Base-by-base conservation (phyloP, 2,797 vertebrate genomes). In the Betta splendens region DNA sequence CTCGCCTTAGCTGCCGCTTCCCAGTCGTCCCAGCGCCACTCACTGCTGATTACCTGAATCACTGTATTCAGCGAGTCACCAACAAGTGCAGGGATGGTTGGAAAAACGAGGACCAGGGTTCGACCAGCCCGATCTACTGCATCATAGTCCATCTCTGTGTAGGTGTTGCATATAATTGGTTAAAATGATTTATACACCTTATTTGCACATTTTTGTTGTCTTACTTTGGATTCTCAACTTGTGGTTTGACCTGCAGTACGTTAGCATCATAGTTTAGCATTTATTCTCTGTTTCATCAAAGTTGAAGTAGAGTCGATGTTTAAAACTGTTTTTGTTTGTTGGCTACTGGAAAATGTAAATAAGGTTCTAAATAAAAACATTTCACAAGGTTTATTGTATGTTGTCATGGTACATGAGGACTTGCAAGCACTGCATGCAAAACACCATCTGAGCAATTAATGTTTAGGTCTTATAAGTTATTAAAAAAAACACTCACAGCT, bases 281-380 rank as follows among this genome's bases (percentile, higher is more conserved):
- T 42, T 9, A n/a, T n/a, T 2, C 9, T 37, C 3, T 17, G 16
- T 47, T 56, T 46, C 50, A 25, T 44, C 51, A 29, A 12, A 7
- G 5, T 51, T 33, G 3, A 47, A 17, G 21, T 66, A 16, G 17
- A 51, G 35, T 46, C 4, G 1, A 20, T 39, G 44, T 43, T 8
- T 20, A 49, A 43, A 18, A 18, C 50, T 46, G 10, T 21, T 38
- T 61, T 40, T 25, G 2, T 50, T 51, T 56, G 45, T 44, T 40
- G 36, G 17, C 12, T 21, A 25, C 29, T 1, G 5, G 2, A 40
- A 16, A 37, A 9, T 26, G 12, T 43, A 17, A 13, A 18, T 21
- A 29, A 48, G 32, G 48, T 58, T 64, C 50, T 23, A 40, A 77
- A 77, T 79, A 62, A 77, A 60, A 50, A 68, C n/a, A 44, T 51